phyloP scores from a whole-genome alignment of 1,140 invertebrate genomes.

The Neodiprion virginianus region DNA sequence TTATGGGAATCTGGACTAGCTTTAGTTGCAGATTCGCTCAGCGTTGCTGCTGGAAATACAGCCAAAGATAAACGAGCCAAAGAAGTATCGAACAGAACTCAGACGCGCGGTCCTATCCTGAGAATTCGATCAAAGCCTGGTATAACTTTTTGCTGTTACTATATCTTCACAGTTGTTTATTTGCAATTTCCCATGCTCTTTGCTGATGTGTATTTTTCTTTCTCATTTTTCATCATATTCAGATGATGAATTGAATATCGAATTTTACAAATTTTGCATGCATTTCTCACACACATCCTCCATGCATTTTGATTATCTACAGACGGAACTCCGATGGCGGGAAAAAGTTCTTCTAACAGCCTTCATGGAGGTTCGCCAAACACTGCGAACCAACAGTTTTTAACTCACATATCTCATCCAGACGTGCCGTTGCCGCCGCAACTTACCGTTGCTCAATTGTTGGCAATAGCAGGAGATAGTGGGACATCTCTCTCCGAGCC shows the following conservation, averaged over 20 bases:
- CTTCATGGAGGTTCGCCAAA: conserved; percentile 33
- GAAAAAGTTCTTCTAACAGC: conserved; percentile 37
- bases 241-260: conserved; percentile 6
- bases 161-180: conserved; percentile 11
- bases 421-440: conserved; percentile 63
- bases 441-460: conserved; percentile 69
- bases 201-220: not conserved
- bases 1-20: conserved; percentile 61
- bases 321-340: conserved; percentile 40
- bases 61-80: conserved; percentile 85
- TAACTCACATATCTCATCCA: conserved; percentile 58
- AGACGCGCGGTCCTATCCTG: conserved; percentile 49
- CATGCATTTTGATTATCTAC: not conserved
- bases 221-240: not conserved
- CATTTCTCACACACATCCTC: too few species aligned
- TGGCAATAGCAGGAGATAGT: conserved; percentile 64
- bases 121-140: conserved; percentile 49
- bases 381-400: conserved; percentile 53
- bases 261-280: too few species aligned
- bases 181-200: conserved; percentile 4
- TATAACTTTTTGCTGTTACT: conserved; percentile 30
- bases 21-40: conserved; percentile 68
- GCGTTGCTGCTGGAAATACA: conserved; percentile 80
- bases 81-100: conserved; percentile 71
- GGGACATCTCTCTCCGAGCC: conserved; percentile 65